phyloP scores from a whole-genome alignment of 2,888 invertebrate species.

The Agrochola circellaris region DNA sequence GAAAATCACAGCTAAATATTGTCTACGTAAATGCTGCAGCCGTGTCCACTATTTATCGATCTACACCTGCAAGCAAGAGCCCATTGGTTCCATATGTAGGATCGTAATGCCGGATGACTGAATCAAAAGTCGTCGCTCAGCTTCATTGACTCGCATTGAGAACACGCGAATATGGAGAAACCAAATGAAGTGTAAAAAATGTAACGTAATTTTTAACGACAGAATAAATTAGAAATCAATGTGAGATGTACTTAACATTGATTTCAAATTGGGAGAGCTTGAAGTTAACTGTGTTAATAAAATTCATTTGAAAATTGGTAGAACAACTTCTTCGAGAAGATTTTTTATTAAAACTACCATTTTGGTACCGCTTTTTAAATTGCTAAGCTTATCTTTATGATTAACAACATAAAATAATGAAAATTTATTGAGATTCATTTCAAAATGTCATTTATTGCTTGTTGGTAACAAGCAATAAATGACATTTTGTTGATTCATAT shows the following conservation, averaged over 20 bases:
- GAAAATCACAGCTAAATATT: constrained; percentile 8
- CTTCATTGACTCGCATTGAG: constrained; percentile 29
- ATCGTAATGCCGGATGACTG: constrained; percentile 44
- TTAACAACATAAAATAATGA: background rate
- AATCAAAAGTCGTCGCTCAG: constrained; percentile 42
- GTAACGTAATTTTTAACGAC: constrained; percentile 11
- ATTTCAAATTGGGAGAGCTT: constrained; percentile 30
- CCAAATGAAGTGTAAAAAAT: constrained; percentile 24
- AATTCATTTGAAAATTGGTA: constrained; percentile 2
- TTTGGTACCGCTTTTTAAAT: background rate
- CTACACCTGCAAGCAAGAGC: constrained; percentile 43
- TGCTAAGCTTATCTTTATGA: background rate
- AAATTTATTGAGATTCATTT: background rate
- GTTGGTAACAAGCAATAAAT: constrained; percentile 1
- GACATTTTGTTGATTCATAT: constrained; percentile 24
- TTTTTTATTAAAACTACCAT: background rate
- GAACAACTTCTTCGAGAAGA: no score
- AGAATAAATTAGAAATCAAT: constrained; percentile 30
- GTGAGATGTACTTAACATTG: constrained; percentile 15
- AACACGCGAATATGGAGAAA: constrained; percentile 20
- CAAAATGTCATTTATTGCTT: no score
- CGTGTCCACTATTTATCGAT: constrained; percentile 42
- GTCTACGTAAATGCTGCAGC: constrained; percentile 1
- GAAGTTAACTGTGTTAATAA: background rate
- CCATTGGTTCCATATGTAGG: constrained; percentile 53